Base-by-base conservation (phyloP, 2,113 vertebrate genomes). In the Bungarus multicinctus region DNA sequence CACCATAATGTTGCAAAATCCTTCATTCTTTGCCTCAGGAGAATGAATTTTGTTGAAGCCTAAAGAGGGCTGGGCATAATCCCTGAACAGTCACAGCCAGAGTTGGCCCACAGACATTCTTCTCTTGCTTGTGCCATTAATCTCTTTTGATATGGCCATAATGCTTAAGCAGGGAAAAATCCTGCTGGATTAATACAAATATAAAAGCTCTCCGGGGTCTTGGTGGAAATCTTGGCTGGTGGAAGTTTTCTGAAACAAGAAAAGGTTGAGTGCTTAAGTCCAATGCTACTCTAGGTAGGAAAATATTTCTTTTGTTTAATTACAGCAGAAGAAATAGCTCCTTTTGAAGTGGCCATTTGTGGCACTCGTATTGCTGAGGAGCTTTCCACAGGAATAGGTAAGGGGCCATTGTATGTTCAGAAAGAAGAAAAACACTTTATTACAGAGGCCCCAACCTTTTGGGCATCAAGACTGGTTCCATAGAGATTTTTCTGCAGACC, bases 221-320 rank as follows among this genome's bases (percentile, higher is more conserved):
- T 50, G 47, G 47, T 50, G 8, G 47, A 50, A 50, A 8, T 50
- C 8, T 50, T 50, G 47, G 0, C 30, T 2, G 0, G 89, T 50
- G 91, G 94, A 55, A 94, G 95, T 86, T 90, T 95, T 0, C 89
- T 94, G 95, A 93, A 97, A 95, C 95, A 97, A 97, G 96, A 25
- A 89, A 95, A 39, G 69, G 93, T 45, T 87, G 90, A 93, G 94
- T 0, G 3, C 7, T 90, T 92, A 69, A 58, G 93, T 92, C 18
- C 93, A 88, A 11, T 94, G 95, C 96, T 96, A 91, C 95, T 96
- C 94, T 87, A 96, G 92, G 93, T 94, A 95, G 95, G 94, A 96
- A 96, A 97, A 97, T 95, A 93, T 95, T 96, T 89, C 94, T 95
- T 94, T 96, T 94, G 50, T 87, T 94, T 90, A 96, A 95, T 96